Conservation (phyloP, 2,113 vertebrate species). For the Hemichromis elongatus region DNA sequence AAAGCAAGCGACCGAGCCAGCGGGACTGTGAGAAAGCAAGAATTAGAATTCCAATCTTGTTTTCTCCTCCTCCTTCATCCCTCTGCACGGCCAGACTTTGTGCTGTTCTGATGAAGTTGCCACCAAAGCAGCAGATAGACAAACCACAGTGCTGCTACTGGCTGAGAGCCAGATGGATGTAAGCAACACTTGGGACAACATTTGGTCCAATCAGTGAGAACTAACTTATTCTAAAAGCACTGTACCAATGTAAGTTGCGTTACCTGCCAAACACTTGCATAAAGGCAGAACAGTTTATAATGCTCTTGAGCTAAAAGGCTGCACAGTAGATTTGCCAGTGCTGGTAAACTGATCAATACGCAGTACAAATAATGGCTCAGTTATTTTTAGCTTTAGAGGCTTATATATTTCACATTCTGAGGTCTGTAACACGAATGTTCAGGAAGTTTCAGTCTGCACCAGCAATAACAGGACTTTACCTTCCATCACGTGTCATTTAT, state of each 20-base stretch:
- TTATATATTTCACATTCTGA: neutral
- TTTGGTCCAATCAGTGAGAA: neutral
- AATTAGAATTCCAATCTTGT: conserved; percentile 45
- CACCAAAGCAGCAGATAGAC: neutral
- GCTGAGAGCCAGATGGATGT: neutral
- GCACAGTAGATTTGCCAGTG: neutral
- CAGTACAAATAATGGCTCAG: neutral
- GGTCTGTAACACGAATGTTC: neutral
- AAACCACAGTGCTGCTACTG: neutral
- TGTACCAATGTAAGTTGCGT: neutral
- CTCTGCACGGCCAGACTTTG: neutral
- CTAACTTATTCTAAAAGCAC: neutral
- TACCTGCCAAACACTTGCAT: neutral
- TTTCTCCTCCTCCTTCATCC: neutral
- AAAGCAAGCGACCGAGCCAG: conserved; percentile 17
- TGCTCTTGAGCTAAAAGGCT: neutral
- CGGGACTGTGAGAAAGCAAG: conserved; percentile 43
- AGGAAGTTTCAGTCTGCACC: neutral
- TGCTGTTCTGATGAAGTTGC: neutral
- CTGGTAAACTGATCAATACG: conserved; percentile 1
- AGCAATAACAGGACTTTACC: neutral
- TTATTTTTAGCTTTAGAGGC: neutral
- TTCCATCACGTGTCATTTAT: neutral
- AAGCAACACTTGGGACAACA: neutral
- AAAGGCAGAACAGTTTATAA: neutral